Base-by-base conservation (phyloP, 2,888 invertebrate genomes). In the Clitarchus hookeri region DNA sequence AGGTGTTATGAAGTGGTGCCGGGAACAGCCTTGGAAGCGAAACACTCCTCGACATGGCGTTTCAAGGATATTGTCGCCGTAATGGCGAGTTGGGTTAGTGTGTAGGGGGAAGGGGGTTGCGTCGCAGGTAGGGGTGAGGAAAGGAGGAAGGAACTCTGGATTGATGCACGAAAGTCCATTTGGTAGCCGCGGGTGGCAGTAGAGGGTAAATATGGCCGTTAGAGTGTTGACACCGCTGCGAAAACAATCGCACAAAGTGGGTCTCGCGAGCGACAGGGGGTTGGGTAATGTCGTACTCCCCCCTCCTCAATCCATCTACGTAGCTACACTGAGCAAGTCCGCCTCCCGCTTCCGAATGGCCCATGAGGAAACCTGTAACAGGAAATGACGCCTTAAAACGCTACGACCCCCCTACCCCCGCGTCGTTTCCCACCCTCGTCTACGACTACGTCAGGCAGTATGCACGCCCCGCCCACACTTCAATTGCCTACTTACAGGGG, bases 171-270 rank as follows among this genome's bases (percentile, higher is more conserved):
- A 65, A 65, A 65, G 65, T 65, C 65, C 65, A 65, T 65, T 65
- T n/a, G 65, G 65, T 11, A 23, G 0, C 23, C 19, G 65, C 19
- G 23, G n/a, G 65, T 16, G 65, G 65, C 8, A 23, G 65, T 6
- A 65, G 65, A 19, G 65, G 65, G 65, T 65, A 65, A 65, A 65
- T 65, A 65, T 23, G 65, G n/a, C 65, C 65, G 65, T 65, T 65
- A n/a, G 65, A 23, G 65, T 65, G 65, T 65, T 65, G 65, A 65
- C 65, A 65, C 65, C 65, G 65, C 65, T 23, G 65, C 65, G 19
- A 65, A 65, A 65, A 65, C 65, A 65, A 65, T 65, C 65, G 19
- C 65, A 65, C 65, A 65, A 65, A 65, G 65, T 65, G 65, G 65
- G 53, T 23, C 65, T 65, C 16, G 65, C 65, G 23, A 16, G 65